A percentile compares a stretch with the other conserved stretches of the same genome.
Evolutionary conservation across 2,888 invertebrate species (phyloP).

Genomic region (Rotaria magnacalcarata): DNA sequence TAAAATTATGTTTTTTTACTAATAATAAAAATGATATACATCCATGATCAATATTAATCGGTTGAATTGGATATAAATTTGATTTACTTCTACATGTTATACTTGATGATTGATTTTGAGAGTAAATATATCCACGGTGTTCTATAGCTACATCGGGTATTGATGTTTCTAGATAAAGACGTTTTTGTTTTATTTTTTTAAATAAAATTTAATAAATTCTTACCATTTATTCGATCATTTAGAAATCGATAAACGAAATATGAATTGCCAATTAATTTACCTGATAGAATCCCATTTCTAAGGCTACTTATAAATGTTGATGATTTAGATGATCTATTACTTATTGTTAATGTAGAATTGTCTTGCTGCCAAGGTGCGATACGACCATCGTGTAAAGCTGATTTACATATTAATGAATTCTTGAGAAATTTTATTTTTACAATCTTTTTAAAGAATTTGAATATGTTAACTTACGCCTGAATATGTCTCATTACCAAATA

Average conservation of each 20-base stretch:
- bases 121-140: not conserved
- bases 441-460: no score
- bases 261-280: not conserved
- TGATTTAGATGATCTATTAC: not conserved
- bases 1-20: no score
- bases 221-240: not conserved
- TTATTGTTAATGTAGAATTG: not conserved
- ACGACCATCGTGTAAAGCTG: conserved; percentile 12
- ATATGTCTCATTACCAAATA: conserved; percentile 5
- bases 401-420: conserved; percentile 26
- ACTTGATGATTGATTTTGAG: not conserved
- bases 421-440: not conserved
- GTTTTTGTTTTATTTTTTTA: not conserved
- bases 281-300: not conserved
- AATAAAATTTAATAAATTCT: not conserved
- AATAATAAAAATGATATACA: not conserved
- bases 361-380: not conserved
- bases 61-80: not conserved
- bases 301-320: not conserved
- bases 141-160: conserved; percentile 31
- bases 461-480: not conserved
- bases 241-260: not conserved
- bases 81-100: conserved; percentile 20
- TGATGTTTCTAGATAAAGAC: not conserved
- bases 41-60: not conserved